Conservation (phyloP, 64 coral and sea anemone genomes). For the Actinia tenebrosa region DNA sequence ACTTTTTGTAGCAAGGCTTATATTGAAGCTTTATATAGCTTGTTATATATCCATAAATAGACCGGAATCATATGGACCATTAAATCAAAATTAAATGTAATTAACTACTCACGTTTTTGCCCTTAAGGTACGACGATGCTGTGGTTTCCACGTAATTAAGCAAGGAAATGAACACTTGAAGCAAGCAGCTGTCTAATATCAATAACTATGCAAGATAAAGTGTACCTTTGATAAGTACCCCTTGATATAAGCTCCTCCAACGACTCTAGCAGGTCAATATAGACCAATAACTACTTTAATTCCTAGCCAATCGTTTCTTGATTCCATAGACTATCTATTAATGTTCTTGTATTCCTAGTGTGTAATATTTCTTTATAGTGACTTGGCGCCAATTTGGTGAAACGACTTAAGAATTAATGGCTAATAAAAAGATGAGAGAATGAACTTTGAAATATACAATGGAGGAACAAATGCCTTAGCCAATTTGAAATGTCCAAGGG, state of each 20-base stretch:
- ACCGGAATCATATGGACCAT: neutral
- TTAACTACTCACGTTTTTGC: neutral
- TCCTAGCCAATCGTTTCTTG: neutral
- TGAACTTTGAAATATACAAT: no score
- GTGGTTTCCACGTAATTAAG: constrained; percentile 14
- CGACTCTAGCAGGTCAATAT: neutral
- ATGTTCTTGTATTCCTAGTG: neutral
- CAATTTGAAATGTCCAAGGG: no score
- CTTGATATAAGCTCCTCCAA: constrained; percentile 1
- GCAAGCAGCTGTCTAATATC: neutral
- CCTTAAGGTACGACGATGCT: neutral
- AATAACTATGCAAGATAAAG: neutral
- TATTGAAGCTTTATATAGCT: no score
- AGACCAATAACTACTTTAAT: neutral
- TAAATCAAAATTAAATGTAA: neutral
- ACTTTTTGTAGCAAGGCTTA: no score
- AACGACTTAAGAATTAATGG: no score
- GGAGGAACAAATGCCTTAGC: no score
- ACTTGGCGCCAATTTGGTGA: neutral
- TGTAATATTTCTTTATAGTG: neutral
- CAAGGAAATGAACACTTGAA: constrained; percentile 11
- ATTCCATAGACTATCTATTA: neutral
- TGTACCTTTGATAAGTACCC: neutral
- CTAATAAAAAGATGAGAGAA: no score
- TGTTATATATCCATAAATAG: neutral